Conservation (phyloP, 2,888 invertebrate genomes). For the Idaea dimidiata region DNA sequence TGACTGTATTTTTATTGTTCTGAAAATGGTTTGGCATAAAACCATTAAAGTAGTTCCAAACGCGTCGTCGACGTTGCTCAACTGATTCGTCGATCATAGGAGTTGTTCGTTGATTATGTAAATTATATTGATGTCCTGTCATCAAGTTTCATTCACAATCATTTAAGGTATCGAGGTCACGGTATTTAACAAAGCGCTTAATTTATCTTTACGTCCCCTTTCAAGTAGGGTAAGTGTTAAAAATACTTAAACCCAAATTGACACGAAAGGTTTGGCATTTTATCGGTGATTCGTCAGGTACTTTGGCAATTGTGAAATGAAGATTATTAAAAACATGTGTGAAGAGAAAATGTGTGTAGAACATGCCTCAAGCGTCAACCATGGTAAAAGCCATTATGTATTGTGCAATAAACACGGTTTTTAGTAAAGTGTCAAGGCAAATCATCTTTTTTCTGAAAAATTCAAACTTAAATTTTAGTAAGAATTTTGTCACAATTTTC, state of each 20-base stretch:
- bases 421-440: no score
- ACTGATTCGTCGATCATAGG: neutral
- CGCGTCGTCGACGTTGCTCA: neutral
- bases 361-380: neutral
- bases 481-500: no score
- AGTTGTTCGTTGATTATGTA: neutral
- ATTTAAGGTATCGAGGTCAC: neutral
- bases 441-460: no score
- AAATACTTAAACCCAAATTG: constrained; percentile 1
- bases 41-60: neutral
- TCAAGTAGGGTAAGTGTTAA: constrained; percentile 24
- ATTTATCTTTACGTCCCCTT: neutral
- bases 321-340: neutral
- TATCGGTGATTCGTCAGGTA: constrained; percentile 1
- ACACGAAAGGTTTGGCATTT: neutral
- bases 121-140: neutral
- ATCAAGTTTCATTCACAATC: neutral
- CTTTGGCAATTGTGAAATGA: constrained; percentile 1
- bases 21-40: neutral
- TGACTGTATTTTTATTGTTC: no score
- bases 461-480: no score
- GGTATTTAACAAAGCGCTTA: neutral
- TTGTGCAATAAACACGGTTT: neutral
- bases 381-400: neutral
- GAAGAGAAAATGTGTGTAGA: constrained; percentile 4